These are phyloP conservation scores for Ennomos fuscantarius DNA, from an alignment of 2,888 invertebrate genomes.

Conservation along the genomic window DNA sequence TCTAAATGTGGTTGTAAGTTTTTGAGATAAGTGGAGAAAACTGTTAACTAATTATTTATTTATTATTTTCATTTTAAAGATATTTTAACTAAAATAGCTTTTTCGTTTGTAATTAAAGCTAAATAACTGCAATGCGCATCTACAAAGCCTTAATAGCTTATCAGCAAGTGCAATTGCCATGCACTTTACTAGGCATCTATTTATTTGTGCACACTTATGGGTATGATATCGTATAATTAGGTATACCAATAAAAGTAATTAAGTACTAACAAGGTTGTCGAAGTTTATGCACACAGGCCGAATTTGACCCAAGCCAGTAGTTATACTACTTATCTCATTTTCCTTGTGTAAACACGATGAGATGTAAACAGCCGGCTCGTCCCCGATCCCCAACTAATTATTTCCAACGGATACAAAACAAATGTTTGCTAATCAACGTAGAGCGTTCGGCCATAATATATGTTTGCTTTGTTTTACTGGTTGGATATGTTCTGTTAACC, in stretches of 20 bases:
- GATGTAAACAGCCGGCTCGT: slow-evolving; percentile 44
- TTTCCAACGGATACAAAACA: slow-evolving; percentile 56
- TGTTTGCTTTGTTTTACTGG: slow-evolving; percentile 56
- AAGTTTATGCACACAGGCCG: slow-evolving; percentile 14
- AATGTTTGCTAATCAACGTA: slow-evolving; percentile 61
- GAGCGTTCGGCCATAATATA: slow-evolving; percentile 56
- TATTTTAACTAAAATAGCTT: too few species aligned
- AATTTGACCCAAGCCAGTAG: slow-evolving; percentile 10
- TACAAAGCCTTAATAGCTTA: too few species aligned
- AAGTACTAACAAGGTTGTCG: slow-evolving; percentile 6
- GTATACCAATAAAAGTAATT: not conserved
- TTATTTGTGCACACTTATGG: not conserved
- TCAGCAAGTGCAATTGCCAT: too few species aligned
- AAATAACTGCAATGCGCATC: too few species aligned
- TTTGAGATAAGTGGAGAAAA: too few species aligned
- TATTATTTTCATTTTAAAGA: too few species aligned
- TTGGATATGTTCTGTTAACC: slow-evolving; percentile 58
- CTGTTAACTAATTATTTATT: too few species aligned
- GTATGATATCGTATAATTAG: not conserved
- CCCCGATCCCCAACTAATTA: slow-evolving; percentile 57
- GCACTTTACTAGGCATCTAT: too few species aligned
- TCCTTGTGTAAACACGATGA: slow-evolving; percentile 41
- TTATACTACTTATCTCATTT: slow-evolving; percentile 26
- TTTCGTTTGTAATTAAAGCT: too few species aligned
- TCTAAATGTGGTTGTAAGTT: too few species aligned